Conservation (phyloP, 2,113 vertebrate genomes). For the Trogon melanurus region DNA sequence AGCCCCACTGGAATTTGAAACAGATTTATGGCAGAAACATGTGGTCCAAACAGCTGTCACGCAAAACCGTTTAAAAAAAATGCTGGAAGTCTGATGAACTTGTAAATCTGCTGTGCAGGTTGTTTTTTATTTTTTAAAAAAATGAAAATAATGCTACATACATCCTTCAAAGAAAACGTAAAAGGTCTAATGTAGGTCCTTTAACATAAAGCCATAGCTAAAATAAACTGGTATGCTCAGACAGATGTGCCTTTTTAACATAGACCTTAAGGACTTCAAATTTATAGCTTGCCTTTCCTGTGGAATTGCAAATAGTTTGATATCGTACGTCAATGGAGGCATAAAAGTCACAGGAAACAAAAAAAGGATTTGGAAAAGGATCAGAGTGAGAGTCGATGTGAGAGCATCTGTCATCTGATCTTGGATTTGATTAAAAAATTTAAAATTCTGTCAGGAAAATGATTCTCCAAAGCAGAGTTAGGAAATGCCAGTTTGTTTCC, state of each 20-base stretch:
- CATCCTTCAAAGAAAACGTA: background rate
- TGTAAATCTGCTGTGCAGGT: background rate
- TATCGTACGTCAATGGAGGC: background rate
- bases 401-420: background rate
- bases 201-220: background rate
- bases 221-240: background rate
- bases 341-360: slow-evolving; percentile 29
- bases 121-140: background rate
- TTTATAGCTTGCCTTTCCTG: background rate
- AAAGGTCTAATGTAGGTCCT: background rate
- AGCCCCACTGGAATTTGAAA: slow-evolving; percentile 19
- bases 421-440: slow-evolving; percentile 9
- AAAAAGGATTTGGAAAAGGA: slow-evolving; percentile 15
- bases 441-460: background rate
- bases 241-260: background rate
- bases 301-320: slow-evolving; percentile 3
- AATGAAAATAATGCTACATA: background rate
- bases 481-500: background rate
- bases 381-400: background rate
- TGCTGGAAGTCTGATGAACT: background rate
- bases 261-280: background rate
- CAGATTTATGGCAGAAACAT: slow-evolving; percentile 36
- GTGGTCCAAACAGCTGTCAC: slow-evolving; percentile 4
- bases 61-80: background rate
- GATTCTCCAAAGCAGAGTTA: background rate